phyloP scores from a whole-genome alignment of 1,140 invertebrate genomes.

The Temnothorax longispinosus region DNA sequence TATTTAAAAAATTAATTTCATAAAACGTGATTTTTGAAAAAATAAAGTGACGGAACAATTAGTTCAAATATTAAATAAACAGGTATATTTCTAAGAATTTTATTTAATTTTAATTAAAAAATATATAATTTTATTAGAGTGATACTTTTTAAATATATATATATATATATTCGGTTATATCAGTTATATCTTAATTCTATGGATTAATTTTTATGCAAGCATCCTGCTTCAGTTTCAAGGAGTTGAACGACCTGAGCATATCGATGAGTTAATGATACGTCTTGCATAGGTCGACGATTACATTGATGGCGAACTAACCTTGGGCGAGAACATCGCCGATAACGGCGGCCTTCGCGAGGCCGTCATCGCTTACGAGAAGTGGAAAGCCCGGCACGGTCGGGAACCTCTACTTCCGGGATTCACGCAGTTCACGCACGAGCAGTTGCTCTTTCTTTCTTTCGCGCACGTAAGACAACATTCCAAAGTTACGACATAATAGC shows the following conservation, averaged over 20 bases:
- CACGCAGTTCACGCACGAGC: conserved; percentile 90
- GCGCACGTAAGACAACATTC: conserved; percentile 89
- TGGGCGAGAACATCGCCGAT: conserved; percentile 96
- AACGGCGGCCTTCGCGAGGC: conserved; percentile 95
- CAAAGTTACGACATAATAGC: background rate
- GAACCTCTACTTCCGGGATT: conserved; percentile 92
- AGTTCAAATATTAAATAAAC: background rate
- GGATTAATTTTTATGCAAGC: background rate
- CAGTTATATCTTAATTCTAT: background rate
- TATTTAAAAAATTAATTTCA: background rate
- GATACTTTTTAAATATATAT: too few species aligned
- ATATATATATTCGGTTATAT: background rate
- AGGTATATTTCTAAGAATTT: background rate
- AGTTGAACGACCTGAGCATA: background rate
- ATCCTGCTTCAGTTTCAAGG: background rate
- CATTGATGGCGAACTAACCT: conserved; percentile 92
- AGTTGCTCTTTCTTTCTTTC: conserved; percentile 96
- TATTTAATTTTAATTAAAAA: conserved; percentile 7
- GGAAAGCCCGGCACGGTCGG: conserved; percentile 86
- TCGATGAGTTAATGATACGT: background rate
- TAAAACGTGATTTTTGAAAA: background rate
- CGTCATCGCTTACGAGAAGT: conserved; percentile 90
- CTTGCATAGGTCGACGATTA: conserved; percentile 82
- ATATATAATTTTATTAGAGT: background rate
- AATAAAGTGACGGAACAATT: background rate